Conservation (phyloP, 2,113 vertebrate genomes). For the Sinocyclocheilus anshuiensis region DNA sequence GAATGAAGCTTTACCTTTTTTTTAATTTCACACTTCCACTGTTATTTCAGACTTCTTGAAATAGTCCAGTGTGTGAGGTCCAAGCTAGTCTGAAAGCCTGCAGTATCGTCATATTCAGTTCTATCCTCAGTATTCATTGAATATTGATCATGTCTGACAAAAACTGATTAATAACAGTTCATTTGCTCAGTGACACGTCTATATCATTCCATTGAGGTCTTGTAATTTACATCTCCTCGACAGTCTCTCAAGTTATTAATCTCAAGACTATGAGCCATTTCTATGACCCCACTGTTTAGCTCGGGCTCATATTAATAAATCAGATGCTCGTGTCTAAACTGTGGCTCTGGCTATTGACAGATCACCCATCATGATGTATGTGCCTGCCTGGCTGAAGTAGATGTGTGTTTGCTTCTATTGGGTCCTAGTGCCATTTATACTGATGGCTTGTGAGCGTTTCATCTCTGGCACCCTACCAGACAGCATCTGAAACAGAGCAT, state of each 20-base stretch:
- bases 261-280: neutral
- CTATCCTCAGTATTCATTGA: neutral
- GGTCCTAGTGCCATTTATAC: constrained; percentile 6
- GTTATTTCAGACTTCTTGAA: neutral
- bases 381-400: neutral
- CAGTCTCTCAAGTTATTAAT: constrained; percentile 11
- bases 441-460: constrained; percentile 30
- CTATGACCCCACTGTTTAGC: constrained; percentile 13
- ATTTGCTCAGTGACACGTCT: neutral
- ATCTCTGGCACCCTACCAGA: constrained; percentile 33
- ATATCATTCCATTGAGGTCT: neutral
- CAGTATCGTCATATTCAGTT: neutral
- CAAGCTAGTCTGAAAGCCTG: neutral
- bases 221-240: neutral
- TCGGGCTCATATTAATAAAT: constrained; percentile 29
- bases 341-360: constrained; percentile 13
- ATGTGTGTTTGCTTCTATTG: constrained; percentile 3
- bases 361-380: constrained; percentile 21
- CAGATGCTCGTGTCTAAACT: neutral
- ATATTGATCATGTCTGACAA: neutral
- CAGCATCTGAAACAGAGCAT: constrained; percentile 19
- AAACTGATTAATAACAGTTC: neutral
- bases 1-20: neutral
- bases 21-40: neutral
- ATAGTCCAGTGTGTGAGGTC: neutral